phyloP scores from a whole-genome alignment of 2,888 invertebrate genomes.

The Sericinus montela region DNA sequence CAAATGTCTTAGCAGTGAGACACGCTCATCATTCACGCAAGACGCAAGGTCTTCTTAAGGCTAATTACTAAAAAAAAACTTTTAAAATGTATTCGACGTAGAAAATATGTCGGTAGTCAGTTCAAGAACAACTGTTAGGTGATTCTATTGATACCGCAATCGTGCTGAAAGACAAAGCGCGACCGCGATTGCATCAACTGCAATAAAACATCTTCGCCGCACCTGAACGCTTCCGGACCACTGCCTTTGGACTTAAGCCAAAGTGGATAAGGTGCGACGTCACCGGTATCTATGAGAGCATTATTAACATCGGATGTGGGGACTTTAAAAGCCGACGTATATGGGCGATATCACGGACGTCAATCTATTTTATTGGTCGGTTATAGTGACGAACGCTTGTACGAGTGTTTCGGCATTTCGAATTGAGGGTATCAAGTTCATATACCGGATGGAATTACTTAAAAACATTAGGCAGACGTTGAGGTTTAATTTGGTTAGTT shows the following conservation, averaged over 20 bases:
- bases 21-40: too few relatives aligned
- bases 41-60: too few relatives aligned
- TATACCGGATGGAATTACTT: background rate
- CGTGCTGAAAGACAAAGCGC: too few relatives aligned
- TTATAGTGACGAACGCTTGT: background rate
- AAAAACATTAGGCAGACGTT: too few relatives aligned
- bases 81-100: too few relatives aligned
- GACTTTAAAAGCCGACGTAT: conserved; percentile 2
- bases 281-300: conserved; percentile 1
- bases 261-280: background rate
- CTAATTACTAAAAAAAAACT: too few relatives aligned
- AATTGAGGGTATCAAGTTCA: background rate
- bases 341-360: background rate
- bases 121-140: too few relatives aligned
- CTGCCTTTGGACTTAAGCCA: background rate
- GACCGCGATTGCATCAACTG: too few relatives aligned
- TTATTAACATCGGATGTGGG: background rate
- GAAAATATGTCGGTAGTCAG: too few relatives aligned
- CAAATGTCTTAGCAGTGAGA: too few relatives aligned
- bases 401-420: background rate
- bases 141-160: too few relatives aligned
- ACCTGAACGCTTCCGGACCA: background rate
- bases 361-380: conserved; percentile 6
- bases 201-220: background rate
- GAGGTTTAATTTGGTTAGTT: too few relatives aligned